Evolutionary conservation across 2,888 invertebrate species (phyloP), one percentile per base, ranked within the genome.

Genomic region (Conus canariensis): DNA sequence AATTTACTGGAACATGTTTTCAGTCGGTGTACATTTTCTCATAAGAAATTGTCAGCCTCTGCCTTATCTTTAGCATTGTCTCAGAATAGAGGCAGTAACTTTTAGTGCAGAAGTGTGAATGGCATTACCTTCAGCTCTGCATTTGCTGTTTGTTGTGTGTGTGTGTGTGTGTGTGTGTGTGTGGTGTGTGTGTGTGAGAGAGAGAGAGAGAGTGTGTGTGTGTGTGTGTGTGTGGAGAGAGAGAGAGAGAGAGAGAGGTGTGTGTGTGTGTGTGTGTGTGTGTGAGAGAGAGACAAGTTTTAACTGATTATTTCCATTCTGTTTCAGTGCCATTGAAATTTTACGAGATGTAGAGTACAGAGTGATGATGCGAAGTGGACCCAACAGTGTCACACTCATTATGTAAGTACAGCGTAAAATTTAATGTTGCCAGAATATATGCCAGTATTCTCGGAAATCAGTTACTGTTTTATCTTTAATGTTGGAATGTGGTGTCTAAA

Each of bases 311-410:
- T 30, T 30, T 30, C 30, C 30, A 10, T 30, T 80, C 5, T 30
- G 22, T 83, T 94, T 80, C 94, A 95, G 95, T 92, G 95, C 95
- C 86, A 92, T 93, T 59, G 96, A 96, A 92, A 93, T 94, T 25
- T 91, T 94, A n/a, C 92, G 95, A 90, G 95, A 95, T 93, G 95
- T 94, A 59, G 96, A 96, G 91, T 96, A 95, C 93, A 93, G 95
- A 92, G 94, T 95, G 10, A 92, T 94, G 60, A 92, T 93, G 70
- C 93, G 90, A 30, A 92, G 93, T 82, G 93, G 92, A 87, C 92
- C 92, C 9, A 93, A 89, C 60, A 94, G 93, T 88, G 90, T 95
- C 58, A 94, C 93, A 19, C 91, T 95, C 19, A 92, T 94, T 30
- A 94, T 95, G 95, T 95, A 93, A 95, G 95, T 94, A 45, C 45